These are phyloP conservation scores for Clarias magur DNA, from an alignment of 2,113 vertebrate genomes.

Conservation along the genomic window DNA sequence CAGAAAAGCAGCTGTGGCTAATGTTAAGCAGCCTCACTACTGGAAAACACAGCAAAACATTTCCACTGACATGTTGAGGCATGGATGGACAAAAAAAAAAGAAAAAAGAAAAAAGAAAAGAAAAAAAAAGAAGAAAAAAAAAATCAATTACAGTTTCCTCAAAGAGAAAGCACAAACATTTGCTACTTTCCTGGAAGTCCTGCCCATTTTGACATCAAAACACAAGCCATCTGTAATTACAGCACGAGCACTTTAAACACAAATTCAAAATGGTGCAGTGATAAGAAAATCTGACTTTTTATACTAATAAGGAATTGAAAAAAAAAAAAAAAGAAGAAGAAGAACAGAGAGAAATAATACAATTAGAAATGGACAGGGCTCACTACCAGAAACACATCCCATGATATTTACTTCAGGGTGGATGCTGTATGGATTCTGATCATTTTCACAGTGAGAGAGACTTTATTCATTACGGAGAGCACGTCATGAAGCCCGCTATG, in stretches of 20 bases:
- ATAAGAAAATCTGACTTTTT: neutral
- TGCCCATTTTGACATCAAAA: neutral
- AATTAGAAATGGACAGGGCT: neutral
- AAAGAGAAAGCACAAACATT: constrained; percentile 16
- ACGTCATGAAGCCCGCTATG: neutral
- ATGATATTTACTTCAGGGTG: neutral
- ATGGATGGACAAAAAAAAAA: neutral
- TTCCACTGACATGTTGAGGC: neutral
- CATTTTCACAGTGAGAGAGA: neutral
- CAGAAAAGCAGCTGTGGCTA: neutral
- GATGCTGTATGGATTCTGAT: neutral
- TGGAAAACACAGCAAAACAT: constrained; percentile 10
- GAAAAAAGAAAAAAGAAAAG: neutral
- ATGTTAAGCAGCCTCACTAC: neutral
- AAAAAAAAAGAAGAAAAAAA: neutral
- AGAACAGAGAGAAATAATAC: neutral
- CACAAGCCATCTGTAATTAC: neutral
- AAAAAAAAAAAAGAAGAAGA: neutral
- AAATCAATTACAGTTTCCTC: constrained; percentile 3
- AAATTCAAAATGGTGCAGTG: neutral
- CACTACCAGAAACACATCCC: neutral
- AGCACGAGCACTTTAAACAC: neutral
- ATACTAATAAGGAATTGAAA: neutral
- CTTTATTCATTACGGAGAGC: neutral
- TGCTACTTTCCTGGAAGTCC: constrained; percentile 15